Base-by-base conservation (phyloP, 2,888 invertebrate genomes). In the Bimastos eiseni region DNA sequence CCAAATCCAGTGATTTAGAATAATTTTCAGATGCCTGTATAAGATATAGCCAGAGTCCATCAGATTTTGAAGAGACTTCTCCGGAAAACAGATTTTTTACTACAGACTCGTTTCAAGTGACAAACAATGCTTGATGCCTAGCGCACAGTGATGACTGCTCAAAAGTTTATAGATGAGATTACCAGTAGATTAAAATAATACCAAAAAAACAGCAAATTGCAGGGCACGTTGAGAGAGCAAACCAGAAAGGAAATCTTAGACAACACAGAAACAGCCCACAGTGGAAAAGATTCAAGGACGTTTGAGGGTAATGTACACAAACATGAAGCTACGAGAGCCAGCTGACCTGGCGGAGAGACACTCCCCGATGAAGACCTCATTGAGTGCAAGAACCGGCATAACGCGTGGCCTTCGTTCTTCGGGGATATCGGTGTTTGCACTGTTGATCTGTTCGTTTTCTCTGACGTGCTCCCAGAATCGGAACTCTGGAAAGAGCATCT, bases 301-400 rank as follows among this genome's bases (percentile, higher is more conserved):
- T 30, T 8, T 86, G 11, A 36, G 86, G 17, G 30, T 36, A 36
- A 37, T 11, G 88, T 6, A 38, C 33, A n/a, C 37, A 30, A 88
- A 11, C 30, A 33, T 24, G n/a, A 19, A 41, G 89, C 17, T 17
- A 44, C 4, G 19, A 4, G 89, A 21, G 24, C 13, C 2, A 44
- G 34, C 55, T 70, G 24, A 95, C 95, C 96, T 96, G 0, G 99
- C 98, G 24, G 99, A 98, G 92, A 99, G 96, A 90, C 97, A 97
- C 96, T 99, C 99, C 0, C 99, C 99, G 94, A 99, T 97, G 94
- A 99, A 99, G 38, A 99, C 98, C 96, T 99, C 99, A 95, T 99
- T 99, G n/a, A 99, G 96, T 0, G 99, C 99, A 93, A 98, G 95
- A 94, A 97, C 97, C 0, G 99, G 99, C 89, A 99, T 95, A 88